These are phyloP conservation scores for Centropristis striata DNA, from an alignment of 2,113 vertebrate species.

Conservation along the genomic window DNA sequence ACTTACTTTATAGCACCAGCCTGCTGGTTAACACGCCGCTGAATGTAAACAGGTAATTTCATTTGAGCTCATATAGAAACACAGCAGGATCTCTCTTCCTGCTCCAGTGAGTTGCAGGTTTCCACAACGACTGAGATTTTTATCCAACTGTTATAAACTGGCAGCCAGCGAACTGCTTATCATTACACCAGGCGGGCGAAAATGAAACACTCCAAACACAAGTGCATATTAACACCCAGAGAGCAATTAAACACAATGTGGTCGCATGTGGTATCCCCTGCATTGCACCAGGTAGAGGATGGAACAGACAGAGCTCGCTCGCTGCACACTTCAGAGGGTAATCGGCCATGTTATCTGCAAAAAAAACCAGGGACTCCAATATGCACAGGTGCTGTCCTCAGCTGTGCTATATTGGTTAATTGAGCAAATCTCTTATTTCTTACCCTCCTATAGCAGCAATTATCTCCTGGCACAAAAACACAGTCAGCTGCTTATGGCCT, in stretches of 20 bases:
- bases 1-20: not conserved
- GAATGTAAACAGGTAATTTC: slow-evolving; percentile 66
- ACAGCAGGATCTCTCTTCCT: slow-evolving; percentile 49
- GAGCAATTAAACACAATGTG: slow-evolving; percentile 79
- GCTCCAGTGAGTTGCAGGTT: slow-evolving; percentile 41
- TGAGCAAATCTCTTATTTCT: slow-evolving; percentile 86
- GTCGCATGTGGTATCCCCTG: slow-evolving; percentile 38
- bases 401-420: slow-evolving; percentile 85
- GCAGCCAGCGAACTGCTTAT: slow-evolving; percentile 59
- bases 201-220: slow-evolving; percentile 79
- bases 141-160: slow-evolving; percentile 73
- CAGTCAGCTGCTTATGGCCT: slow-evolving; percentile 70
- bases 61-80: slow-evolving; percentile 45
- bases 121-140: slow-evolving; percentile 40
- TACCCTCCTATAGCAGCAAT: slow-evolving; percentile 83
- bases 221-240: slow-evolving; percentile 73
- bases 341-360: slow-evolving; percentile 82
- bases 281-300: slow-evolving; percentile 76
- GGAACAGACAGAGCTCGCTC: slow-evolving; percentile 29
- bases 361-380: slow-evolving; percentile 51
- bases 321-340: slow-evolving; percentile 77
- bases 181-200: slow-evolving; percentile 71
- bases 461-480: slow-evolving; percentile 62
- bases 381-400: slow-evolving; percentile 86
- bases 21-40: slow-evolving; percentile 41